A percentile compares a stretch with the other conserved stretches of the same genome.
phyloP scores from a whole-genome alignment of 2,888 invertebrate genomes.

The Tanypteryx hageni region DNA sequence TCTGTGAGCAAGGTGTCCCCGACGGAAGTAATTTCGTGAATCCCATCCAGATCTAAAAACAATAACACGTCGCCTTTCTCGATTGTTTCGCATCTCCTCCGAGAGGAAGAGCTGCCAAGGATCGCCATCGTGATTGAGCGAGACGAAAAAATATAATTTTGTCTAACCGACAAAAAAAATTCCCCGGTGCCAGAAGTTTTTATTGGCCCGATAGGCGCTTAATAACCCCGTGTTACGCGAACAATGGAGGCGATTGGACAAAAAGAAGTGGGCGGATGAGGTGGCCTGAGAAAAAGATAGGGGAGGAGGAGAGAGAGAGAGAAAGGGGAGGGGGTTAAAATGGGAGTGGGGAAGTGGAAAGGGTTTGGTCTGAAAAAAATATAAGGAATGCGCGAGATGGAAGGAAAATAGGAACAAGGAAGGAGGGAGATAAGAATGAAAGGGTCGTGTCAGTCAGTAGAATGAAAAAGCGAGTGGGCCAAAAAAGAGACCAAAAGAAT shows the following conservation, averaged over 20 bases:
- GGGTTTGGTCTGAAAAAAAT: too few species aligned
- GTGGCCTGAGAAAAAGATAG: not conserved
- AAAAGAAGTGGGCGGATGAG: conserved; percentile 17
- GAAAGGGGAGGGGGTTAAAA: not conserved
- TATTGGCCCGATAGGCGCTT: conserved; percentile 14
- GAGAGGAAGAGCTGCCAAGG: not conserved
- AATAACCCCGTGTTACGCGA: conserved; percentile 28
- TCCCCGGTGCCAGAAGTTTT: not conserved
- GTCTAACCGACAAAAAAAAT: not conserved
- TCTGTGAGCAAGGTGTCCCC: too few species aligned
- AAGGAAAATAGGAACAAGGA: not conserved
- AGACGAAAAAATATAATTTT: not conserved
- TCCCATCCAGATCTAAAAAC: too few species aligned
- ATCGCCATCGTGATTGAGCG: not conserved
- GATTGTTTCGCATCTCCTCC: too few species aligned
- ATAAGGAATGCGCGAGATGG: not conserved
- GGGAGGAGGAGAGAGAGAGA: not conserved
- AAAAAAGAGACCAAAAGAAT: not conserved
- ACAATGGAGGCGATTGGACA: conserved; percentile 28
- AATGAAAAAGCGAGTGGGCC: not conserved
- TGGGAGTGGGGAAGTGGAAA: too few species aligned
- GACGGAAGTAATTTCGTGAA: too few species aligned
- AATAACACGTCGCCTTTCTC: too few species aligned
- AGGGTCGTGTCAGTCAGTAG: not conserved
- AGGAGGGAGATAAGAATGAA: not conserved